Evolutionary conservation across 92 coral and sea anemone genomes (phyloP).

Genomic region (Heliopora coerulea): DNA sequence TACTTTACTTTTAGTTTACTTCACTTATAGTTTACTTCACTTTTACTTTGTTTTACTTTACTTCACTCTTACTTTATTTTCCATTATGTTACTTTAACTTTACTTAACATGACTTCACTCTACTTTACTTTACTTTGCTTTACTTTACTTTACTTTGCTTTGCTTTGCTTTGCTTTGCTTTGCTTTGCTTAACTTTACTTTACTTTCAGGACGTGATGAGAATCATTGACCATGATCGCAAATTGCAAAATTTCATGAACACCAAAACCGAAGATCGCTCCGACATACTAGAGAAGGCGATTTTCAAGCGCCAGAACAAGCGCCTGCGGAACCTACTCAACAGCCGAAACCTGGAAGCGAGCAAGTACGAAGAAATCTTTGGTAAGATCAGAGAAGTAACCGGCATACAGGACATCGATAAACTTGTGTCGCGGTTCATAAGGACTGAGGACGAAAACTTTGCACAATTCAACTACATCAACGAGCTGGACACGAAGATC

Average conservation of each 20-base stretch:
- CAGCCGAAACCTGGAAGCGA: constrained; percentile 63
- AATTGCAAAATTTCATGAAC: constrained; percentile 83
- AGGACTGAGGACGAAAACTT: constrained; percentile 91
- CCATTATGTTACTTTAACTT: no score
- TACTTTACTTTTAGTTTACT: no score
- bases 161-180: no score
- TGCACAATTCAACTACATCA: constrained; percentile 93
- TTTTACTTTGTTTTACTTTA: no score
- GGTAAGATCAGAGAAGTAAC: constrained; percentile 85
- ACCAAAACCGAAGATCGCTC: constrained; percentile 88
- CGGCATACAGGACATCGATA: constrained; percentile 74
- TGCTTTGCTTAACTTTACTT: no score
- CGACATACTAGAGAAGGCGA: constrained; percentile 67
- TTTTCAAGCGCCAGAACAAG: constrained; percentile 55
- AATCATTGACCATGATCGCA: constrained; percentile 87
- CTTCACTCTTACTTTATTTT: no score
- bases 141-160: no score
- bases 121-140: no score
- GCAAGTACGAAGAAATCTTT: constrained; percentile 79
- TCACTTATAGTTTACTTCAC: no score
- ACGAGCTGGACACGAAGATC: constrained; percentile 77
- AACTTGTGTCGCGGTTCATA: constrained; percentile 78
- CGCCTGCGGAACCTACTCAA: constrained; percentile 61
- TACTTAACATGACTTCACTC: no score
- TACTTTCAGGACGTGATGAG: constrained; percentile 93